Conservation (phyloP, 2,113 vertebrate genomes). For the Heterochromis multidens region DNA sequence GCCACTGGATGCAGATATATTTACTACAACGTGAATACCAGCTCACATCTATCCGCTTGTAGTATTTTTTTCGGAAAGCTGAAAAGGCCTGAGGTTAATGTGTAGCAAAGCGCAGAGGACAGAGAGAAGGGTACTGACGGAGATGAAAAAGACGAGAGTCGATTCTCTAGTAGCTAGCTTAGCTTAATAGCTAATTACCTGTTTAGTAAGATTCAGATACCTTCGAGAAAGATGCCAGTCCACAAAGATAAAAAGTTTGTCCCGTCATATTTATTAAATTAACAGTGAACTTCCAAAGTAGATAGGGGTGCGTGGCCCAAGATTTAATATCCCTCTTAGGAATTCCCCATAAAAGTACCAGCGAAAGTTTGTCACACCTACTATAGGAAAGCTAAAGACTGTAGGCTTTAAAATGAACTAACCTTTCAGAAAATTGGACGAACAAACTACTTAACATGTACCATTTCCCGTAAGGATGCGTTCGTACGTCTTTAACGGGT, state of each 20-base stretch:
- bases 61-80: not conserved
- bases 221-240: not conserved
- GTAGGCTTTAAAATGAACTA: not conserved
- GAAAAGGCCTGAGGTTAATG: constrained; percentile 17
- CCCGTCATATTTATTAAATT: not conserved
- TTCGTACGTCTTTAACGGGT: not conserved
- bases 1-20: not conserved
- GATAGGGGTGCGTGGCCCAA: not conserved
- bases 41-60: fast-evolving
- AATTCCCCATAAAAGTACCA: not conserved
- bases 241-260: not conserved
- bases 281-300: not conserved
- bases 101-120: constrained; percentile 46
- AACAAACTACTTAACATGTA: not conserved
- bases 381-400: not conserved
- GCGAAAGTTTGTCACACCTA: not conserved
- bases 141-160: constrained; percentile 45
- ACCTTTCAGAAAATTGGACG: not conserved
- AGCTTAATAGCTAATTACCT: constrained; percentile 62
- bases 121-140: constrained; percentile 55
- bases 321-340: not conserved
- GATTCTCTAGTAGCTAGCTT: constrained; percentile 47
- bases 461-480: not conserved
- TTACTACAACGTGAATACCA: fast-evolving
- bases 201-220: not conserved